These are phyloP conservation scores for Thamnophis elegans DNA, from an alignment of 2,797 vertebrate genomes.

Conservation along the genomic window DNA sequence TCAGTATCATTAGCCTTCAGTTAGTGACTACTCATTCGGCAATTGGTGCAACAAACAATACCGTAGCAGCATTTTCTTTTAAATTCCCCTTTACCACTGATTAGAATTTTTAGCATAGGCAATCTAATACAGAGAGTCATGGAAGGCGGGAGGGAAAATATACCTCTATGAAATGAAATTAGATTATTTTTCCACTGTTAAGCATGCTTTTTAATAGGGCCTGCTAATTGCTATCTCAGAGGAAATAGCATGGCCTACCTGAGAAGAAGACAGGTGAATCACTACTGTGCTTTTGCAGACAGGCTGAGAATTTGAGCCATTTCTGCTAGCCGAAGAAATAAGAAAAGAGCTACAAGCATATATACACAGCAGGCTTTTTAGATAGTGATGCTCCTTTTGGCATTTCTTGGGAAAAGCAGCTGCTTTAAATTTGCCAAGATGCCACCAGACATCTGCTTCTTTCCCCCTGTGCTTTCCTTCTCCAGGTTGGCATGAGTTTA, in stretches of 20 bases:
- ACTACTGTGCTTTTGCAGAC: background rate
- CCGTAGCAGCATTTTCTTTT: background rate
- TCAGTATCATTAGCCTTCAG: background rate
- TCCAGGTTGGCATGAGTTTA: background rate
- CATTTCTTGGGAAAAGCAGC: background rate
- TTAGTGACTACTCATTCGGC: background rate
- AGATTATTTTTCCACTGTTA: background rate
- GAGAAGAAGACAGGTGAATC: background rate
- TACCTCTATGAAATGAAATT: background rate
- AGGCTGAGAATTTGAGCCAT: background rate
- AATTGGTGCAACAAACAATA: background rate
- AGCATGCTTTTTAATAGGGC: background rate
- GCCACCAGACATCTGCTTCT: background rate
- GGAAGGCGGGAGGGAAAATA: background rate
- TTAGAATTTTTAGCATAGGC: background rate
- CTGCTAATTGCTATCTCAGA: background rate
- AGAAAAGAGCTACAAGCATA: background rate
- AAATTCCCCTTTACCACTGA: background rate
- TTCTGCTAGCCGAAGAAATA: background rate
- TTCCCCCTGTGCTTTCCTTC: background rate
- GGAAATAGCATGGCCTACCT: background rate
- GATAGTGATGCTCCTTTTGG: background rate
- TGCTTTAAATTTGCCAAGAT: background rate
- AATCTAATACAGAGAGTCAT: background rate
- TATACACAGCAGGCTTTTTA: background rate